Evolutionary conservation across 2,888 invertebrate species (phyloP).

Genomic region (Palloptera scutellata): DNA sequence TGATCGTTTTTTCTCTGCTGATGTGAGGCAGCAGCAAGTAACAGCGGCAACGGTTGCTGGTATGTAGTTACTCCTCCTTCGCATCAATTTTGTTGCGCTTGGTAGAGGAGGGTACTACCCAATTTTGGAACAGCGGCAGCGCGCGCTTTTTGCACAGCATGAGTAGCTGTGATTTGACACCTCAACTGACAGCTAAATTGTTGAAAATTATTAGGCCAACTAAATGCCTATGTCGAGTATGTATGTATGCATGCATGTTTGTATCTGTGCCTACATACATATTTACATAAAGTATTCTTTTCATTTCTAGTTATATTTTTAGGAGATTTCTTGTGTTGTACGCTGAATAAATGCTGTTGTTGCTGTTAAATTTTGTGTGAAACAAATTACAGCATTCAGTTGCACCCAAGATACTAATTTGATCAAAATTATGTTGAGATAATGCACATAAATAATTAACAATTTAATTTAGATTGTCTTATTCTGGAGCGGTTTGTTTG

Average conservation of each 20-base stretch:
- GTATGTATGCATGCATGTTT: neutral
- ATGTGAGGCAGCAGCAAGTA: neutral
- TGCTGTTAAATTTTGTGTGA: neutral
- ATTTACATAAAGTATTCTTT: constrained; percentile 47
- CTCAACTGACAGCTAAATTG: constrained; percentile 63
- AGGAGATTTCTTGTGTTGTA: constrained; percentile 46
- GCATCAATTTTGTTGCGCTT: constrained; percentile 9
- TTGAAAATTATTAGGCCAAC: constrained; percentile 61
- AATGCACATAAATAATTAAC: constrained; percentile 30
- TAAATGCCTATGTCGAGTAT: constrained; percentile 43
- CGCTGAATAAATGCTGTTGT: constrained; percentile 40
- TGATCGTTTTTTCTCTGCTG: no score
- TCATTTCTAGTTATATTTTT: constrained; percentile 49
- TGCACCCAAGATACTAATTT: constrained; percentile 36
- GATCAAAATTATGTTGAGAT: constrained; percentile 25
- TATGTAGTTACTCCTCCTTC: constrained; percentile 15
- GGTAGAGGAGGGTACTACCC: constrained; percentile 20
- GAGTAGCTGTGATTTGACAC: constrained; percentile 65
- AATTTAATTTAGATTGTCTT: constrained; percentile 9
- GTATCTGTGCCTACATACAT: neutral
- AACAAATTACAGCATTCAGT: constrained; percentile 9
- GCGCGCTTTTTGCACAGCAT: constrained; percentile 55
- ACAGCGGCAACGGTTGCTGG: neutral
- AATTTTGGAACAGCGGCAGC: constrained; percentile 30
- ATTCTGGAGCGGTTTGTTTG: neutral